Percentiles rank a stretch among this genome's conserved stretches.
phyloP scores from a whole-genome alignment of 2,888 invertebrate genomes.

The Thelaira solivaga region DNA sequence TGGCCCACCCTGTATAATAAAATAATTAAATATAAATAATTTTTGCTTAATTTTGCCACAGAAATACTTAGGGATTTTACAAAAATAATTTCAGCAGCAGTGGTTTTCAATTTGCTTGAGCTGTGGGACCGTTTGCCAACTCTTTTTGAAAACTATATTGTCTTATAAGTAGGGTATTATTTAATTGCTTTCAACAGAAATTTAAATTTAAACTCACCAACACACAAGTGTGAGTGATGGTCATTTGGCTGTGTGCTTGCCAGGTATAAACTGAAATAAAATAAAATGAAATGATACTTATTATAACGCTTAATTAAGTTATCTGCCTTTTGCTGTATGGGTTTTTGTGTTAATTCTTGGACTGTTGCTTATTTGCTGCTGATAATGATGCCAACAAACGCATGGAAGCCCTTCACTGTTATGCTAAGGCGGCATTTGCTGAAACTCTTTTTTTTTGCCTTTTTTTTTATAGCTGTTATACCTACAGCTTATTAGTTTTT shows the following conservation, averaged over 20 bases:
- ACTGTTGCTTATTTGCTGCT: conserved; percentile 50
- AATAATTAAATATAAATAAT: too few relatives aligned
- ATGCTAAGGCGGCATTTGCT: conserved; percentile 44
- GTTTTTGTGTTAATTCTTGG: conserved; percentile 57
- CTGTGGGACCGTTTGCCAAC: too few relatives aligned
- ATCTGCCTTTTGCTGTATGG: conserved; percentile 52
- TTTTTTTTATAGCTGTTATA: background rate
- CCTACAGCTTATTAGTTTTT: conserved; percentile 25
- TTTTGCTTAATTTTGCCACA: too few relatives aligned
- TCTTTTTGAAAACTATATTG: too few relatives aligned
- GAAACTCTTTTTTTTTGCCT: background rate
- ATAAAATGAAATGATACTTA: conserved; percentile 55
- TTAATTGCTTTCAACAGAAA: background rate
- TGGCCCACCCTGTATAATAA: too few relatives aligned
- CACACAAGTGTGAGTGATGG: background rate
- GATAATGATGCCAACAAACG: conserved; percentile 43
- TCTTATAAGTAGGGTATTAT: too few relatives aligned
- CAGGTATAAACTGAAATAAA: too few relatives aligned
- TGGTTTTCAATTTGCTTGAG: too few relatives aligned
- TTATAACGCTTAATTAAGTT: conserved; percentile 63
- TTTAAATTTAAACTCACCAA: background rate
- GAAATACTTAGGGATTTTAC: too few relatives aligned
- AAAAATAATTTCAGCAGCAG: too few relatives aligned
- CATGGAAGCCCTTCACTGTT: conserved; percentile 46
- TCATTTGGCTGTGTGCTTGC: background rate